phyloP scores from a whole-genome alignment of 2,888 invertebrate genomes.

The Brenthis daphne region DNA sequence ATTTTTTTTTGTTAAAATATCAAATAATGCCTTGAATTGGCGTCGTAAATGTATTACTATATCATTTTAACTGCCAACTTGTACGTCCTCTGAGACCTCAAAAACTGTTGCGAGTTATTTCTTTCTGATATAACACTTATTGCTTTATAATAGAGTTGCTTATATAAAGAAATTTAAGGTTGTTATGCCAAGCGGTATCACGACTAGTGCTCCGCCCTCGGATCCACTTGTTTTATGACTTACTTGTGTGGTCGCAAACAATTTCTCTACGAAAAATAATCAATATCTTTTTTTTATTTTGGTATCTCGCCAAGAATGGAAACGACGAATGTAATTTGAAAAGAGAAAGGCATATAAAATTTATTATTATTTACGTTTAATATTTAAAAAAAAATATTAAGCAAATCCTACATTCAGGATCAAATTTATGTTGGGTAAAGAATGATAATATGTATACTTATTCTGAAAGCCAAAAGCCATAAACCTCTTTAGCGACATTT shows the following conservation, averaged over 20 bases:
- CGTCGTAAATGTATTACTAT: slow-evolving; percentile 6
- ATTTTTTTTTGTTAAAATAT: no score
- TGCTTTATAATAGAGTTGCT: not conserved
- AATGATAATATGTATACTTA: slow-evolving; percentile 6
- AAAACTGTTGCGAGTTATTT: not conserved
- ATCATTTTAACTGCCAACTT: slow-evolving; percentile 19
- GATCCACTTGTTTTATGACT: slow-evolving; percentile 42
- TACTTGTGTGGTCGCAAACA: slow-evolving; percentile 47
- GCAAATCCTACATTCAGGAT: no score
- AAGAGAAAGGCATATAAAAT: no score
- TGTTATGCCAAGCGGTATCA: not conserved
- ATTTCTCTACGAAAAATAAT: not conserved
- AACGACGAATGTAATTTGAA: no score
- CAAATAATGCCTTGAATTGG: slow-evolving; percentile 3
- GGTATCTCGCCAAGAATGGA: no score
- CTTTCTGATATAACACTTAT: slow-evolving; percentile 3
- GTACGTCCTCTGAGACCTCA: not conserved
- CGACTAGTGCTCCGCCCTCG: slow-evolving; percentile 42
- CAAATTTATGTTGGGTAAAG: no score
- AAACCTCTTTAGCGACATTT: slow-evolving; percentile 33
- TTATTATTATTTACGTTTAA: no score
- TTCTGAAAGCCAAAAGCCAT: slow-evolving; percentile 25
- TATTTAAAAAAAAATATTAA: no score
- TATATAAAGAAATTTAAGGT: not conserved
- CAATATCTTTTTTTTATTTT: not conserved